Conservation (phyloP, 2,888 invertebrate genomes). For the Aproaerema taeniolella region DNA sequence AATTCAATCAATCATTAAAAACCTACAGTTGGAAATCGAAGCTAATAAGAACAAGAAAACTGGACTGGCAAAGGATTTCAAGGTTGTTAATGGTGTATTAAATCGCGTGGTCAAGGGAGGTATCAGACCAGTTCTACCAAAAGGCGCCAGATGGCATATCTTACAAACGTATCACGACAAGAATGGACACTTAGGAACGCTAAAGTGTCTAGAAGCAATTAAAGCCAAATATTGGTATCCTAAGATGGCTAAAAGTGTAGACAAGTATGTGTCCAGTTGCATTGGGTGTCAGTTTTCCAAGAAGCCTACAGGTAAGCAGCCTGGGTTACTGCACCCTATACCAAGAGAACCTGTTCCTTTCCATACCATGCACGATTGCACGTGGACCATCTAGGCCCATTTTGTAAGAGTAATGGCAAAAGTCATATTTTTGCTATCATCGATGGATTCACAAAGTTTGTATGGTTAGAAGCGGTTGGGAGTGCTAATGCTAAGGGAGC, state of each 20-base stretch:
- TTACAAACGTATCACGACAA: slow-evolving; percentile 16
- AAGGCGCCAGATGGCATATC: too few species aligned
- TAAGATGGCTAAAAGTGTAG: slow-evolving; percentile 10
- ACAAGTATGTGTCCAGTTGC: slow-evolving; percentile 14
- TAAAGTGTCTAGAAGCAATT: slow-evolving; percentile 16
- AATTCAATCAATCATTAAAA: slow-evolving; percentile 4
- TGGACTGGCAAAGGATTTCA: not conserved
- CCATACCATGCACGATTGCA: not conserved
- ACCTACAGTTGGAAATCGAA: slow-evolving; percentile 14
- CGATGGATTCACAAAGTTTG: too few species aligned
- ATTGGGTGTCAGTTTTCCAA: slow-evolving; percentile 9
- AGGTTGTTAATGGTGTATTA: not conserved
- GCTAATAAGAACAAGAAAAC: too few species aligned
- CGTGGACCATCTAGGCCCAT: not conserved
- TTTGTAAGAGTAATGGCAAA: too few species aligned
- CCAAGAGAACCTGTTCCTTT: not conserved
- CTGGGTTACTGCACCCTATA: not conserved
- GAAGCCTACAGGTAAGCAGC: not conserved
- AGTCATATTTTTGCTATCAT: too few species aligned
- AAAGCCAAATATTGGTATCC: slow-evolving; percentile 19
- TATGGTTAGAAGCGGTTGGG: too few species aligned
- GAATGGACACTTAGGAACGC: slow-evolving; percentile 17
- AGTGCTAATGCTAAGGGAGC: too few species aligned
- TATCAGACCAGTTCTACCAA: too few species aligned
- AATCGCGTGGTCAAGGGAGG: not conserved